These are phyloP conservation scores for Leptobrachium leishanense DNA, from an alignment of 2,113 vertebrate species.

Conservation along the genomic window DNA sequence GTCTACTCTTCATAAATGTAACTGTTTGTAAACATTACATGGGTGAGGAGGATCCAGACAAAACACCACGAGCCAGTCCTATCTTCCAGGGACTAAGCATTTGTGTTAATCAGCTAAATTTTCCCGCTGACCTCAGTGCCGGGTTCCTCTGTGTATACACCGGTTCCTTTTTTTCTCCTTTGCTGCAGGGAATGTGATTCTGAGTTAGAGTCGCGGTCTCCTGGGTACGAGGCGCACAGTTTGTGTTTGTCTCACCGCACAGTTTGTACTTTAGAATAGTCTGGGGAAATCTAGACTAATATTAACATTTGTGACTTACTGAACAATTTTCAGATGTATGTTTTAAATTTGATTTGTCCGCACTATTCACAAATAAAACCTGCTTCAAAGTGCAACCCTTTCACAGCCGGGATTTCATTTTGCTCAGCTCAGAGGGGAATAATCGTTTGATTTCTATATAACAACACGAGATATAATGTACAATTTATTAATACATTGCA, in stretches of 20 bases:
- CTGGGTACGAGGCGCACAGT: neutral
- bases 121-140: neutral
- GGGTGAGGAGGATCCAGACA: neutral
- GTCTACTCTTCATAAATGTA: neutral
- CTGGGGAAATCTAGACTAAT: slow-evolving; percentile 23
- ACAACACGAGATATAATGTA: too few relatives aligned
- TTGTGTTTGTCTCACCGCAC: neutral
- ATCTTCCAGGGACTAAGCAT: neutral
- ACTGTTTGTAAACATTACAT: neutral
- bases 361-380: neutral
- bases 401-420: too few relatives aligned
- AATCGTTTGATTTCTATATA: too few relatives aligned
- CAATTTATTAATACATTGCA: too few relatives aligned
- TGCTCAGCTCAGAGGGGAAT: too few relatives aligned
- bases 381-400: neutral
- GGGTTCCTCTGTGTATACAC: neutral
- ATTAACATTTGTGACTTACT: slow-evolving; percentile 25
- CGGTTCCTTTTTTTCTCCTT: neutral
- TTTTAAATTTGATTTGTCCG: neutral
- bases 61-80: neutral
- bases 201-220: neutral
- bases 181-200: neutral
- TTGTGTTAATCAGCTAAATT: slow-evolving; percentile 21
- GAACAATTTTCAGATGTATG: slow-evolving; percentile 2
- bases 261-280: slow-evolving; percentile 10